Evolutionary conservation across 2,113 vertebrate genomes (phyloP).

Genomic region (Sitta europaea): DNA sequence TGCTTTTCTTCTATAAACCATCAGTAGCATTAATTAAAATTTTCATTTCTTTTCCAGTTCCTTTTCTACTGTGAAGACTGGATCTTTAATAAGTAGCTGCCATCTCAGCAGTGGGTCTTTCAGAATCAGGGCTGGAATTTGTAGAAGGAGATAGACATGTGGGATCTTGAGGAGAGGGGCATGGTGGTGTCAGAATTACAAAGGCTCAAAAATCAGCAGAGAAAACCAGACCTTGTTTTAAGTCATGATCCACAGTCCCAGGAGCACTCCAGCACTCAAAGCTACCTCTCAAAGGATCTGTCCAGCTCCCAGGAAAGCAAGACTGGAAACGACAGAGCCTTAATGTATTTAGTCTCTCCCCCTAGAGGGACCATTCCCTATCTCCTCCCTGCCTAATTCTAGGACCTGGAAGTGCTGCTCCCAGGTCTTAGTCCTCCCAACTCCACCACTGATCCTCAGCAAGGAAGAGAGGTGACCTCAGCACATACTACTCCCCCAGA

Average conservation of each 20-base stretch:
- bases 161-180: background rate
- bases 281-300: background rate
- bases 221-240: background rate
- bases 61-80: background rate
- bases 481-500: background rate
- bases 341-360: background rate
- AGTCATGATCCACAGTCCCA: background rate
- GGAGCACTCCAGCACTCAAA: background rate
- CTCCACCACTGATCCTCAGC: background rate
- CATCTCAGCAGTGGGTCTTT: background rate
- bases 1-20: constrained; percentile 1
- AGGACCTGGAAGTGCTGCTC: background rate
- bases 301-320: background rate
- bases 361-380: background rate
- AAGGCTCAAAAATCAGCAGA: background rate
- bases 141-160: background rate
- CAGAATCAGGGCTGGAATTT: background rate
- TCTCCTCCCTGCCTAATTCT: background rate
- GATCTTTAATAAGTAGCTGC: background rate
- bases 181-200: background rate
- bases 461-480: background rate
- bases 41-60: background rate
- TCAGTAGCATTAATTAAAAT: background rate
- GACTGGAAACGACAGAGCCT: background rate
- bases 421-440: background rate